Conservation (phyloP, 2,888 invertebrate species). For the Margaritifera margaritifera region DNA sequence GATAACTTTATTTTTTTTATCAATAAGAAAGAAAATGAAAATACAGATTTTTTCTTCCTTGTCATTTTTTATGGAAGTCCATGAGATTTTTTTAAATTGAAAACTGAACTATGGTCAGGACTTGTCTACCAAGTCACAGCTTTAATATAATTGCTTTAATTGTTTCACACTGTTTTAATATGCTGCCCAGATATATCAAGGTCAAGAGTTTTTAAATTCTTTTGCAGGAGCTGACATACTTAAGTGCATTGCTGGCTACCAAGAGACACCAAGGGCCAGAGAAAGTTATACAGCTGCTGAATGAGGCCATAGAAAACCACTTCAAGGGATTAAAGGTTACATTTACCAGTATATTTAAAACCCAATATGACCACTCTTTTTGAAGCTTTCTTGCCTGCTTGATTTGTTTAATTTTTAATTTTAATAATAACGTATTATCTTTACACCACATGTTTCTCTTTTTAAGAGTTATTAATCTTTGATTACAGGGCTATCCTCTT, state of each 20-base stretch:
- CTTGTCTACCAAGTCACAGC: too few relatives aligned
- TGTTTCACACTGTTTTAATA: too few relatives aligned
- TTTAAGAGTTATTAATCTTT: not conserved
- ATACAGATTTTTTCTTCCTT: too few relatives aligned
- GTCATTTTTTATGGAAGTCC: too few relatives aligned
- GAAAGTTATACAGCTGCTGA: constrained; percentile 67
- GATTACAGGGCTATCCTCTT: constrained; percentile 78
- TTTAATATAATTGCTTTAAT: too few relatives aligned
- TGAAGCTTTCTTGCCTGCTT: not conserved
- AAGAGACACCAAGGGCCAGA: constrained; percentile 69
- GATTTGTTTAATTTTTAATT: not conserved
- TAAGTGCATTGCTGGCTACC: constrained; percentile 72
- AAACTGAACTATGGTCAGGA: too few relatives aligned
- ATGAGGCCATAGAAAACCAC: constrained; percentile 70
- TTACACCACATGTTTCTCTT: too few relatives aligned
- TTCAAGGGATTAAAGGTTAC: constrained; percentile 69
- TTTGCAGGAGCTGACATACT: constrained; percentile 70
- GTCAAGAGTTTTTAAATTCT: not conserved
- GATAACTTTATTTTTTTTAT: too few relatives aligned
- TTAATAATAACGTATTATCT: not conserved
- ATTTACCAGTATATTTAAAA: not conserved
- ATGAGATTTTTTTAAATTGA: too few relatives aligned
- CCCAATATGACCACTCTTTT: not conserved
- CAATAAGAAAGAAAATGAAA: too few relatives aligned
- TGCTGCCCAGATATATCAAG: too few relatives aligned